Conservation (phyloP, 2,888 invertebrate genomes). For the Ditylenchus weischeri region DNA sequence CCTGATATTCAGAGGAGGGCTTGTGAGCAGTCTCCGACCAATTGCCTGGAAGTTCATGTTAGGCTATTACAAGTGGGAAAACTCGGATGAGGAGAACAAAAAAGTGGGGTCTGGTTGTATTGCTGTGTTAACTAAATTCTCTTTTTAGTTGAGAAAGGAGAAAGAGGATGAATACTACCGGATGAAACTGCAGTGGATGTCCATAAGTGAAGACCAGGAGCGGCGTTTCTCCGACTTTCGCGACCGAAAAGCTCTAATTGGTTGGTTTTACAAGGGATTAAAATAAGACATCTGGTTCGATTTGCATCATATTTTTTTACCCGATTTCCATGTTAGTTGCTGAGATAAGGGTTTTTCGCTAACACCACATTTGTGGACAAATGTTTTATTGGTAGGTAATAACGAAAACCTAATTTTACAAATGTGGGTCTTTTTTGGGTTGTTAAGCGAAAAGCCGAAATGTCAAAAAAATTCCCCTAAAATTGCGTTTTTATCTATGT, state of each 20-base stretch:
- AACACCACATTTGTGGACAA: no score
- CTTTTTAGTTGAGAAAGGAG: conserved; percentile 66
- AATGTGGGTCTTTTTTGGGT: no score
- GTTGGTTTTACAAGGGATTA: conserved; percentile 60
- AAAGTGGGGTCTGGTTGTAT: conserved; percentile 55
- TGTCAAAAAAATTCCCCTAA: no score
- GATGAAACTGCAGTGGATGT: conserved; percentile 92
- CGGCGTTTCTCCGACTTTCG: conserved; percentile 79
- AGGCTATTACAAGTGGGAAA: conserved; percentile 81
- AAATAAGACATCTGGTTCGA: no score
- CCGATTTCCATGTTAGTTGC: no score
- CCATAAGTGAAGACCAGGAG: conserved; percentile 82
- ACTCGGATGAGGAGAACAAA: conserved; percentile 67
- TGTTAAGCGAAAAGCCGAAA: no score
- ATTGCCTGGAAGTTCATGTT: conserved; percentile 93
- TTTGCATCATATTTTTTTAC: no score
- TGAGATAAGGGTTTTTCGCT: no score
- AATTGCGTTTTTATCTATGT: no score
- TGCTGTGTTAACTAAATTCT: no score
- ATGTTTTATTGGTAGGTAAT: no score
- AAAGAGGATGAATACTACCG: conserved; percentile 62
- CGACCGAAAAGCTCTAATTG: conserved; percentile 84
- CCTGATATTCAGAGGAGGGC: conserved; percentile 78
- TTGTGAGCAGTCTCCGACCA: conserved; percentile 66
- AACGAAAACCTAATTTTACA: no score